Percentiles rank a stretch among this genome's conserved stretches.
Conservation (phyloP, 2,797 vertebrate genomes). For the Sebastes itinus region DNA sequence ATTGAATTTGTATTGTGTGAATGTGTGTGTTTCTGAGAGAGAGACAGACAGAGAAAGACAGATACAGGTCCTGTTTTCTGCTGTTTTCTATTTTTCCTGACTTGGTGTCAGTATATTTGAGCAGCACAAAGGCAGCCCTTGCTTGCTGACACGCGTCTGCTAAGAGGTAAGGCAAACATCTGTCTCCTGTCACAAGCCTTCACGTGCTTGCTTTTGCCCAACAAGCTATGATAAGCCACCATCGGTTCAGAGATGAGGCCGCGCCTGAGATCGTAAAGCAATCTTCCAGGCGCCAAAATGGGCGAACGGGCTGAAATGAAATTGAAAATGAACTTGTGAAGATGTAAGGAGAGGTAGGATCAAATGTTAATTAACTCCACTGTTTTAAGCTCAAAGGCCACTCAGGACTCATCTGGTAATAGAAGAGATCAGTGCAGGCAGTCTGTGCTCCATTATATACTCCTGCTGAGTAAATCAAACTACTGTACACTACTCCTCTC, state of each 20-base stretch:
- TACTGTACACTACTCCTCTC: constrained; percentile 39
- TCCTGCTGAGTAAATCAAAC: constrained; percentile 72
- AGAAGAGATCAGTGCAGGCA: constrained; percentile 58
- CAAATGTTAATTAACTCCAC: constrained; percentile 82
- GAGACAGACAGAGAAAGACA: not conserved
- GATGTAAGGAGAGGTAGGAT: constrained; percentile 71
- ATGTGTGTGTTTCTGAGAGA: not conserved
- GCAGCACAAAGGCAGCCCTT: constrained; percentile 69
- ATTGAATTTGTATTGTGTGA: not conserved
- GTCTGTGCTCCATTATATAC: constrained; percentile 62
- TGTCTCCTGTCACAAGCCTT: constrained; percentile 78
- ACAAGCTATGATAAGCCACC: constrained; percentile 60
- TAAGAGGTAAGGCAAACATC: constrained; percentile 79
- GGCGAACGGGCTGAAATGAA: constrained; percentile 56
- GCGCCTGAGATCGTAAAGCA: constrained; percentile 30
- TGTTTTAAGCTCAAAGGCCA: constrained; percentile 79
- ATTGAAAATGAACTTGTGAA: constrained; percentile 64
- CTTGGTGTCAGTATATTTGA: constrained; percentile 68
- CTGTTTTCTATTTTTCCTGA: constrained; percentile 31
- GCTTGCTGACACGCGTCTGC: constrained; percentile 71
- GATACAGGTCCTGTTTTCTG: not conserved
- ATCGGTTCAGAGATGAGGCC: constrained; percentile 51
- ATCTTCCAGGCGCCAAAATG: constrained; percentile 31
- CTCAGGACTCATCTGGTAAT: constrained; percentile 73
- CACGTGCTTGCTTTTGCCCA: constrained; percentile 64